Percentiles rank a stretch among this genome's conserved stretches.
Conservation (phyloP, 1,140 invertebrate species). For the Oryctes rhinoceros region DNA sequence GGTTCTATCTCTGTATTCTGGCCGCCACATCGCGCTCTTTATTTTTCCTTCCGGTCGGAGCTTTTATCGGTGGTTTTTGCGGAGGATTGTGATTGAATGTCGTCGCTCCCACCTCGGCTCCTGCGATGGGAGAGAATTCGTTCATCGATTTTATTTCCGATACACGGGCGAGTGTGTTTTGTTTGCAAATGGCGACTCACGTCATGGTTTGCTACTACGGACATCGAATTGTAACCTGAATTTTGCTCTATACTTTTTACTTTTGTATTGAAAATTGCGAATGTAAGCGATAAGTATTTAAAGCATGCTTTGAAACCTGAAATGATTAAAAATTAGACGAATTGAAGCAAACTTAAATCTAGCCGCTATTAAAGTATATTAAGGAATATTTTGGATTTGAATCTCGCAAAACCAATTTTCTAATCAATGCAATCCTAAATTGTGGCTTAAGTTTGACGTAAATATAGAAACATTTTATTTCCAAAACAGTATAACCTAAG, state of each 20-base stretch:
- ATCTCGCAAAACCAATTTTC: too few species aligned
- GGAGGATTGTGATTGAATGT: constrained; percentile 37
- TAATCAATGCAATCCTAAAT: too few species aligned
- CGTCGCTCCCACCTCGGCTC: constrained; percentile 29
- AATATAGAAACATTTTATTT: too few species aligned
- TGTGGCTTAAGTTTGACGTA: too few species aligned
- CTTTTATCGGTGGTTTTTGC: constrained; percentile 30
- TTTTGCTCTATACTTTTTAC: background rate
- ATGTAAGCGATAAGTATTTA: background rate
- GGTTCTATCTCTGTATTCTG: background rate
- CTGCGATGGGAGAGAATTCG: constrained; percentile 30
- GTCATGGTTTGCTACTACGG: constrained; percentile 28
- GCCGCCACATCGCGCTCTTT: constrained; percentile 17
- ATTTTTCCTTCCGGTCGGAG: background rate
- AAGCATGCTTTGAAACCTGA: background rate
- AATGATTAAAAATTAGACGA: background rate
- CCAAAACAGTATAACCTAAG: too few species aligned
- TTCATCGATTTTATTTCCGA: constrained; percentile 41
- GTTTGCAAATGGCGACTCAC: constrained; percentile 39
- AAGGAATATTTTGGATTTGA: too few species aligned
- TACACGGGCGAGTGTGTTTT: constrained; percentile 33
- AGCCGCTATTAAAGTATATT: too few species aligned
- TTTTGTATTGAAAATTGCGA: background rate
- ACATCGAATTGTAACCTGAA: constrained; percentile 27
- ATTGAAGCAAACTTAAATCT: too few species aligned